Base-by-base conservation (phyloP, 2,888 invertebrate genomes). In the Teleiodes luculella region DNA sequence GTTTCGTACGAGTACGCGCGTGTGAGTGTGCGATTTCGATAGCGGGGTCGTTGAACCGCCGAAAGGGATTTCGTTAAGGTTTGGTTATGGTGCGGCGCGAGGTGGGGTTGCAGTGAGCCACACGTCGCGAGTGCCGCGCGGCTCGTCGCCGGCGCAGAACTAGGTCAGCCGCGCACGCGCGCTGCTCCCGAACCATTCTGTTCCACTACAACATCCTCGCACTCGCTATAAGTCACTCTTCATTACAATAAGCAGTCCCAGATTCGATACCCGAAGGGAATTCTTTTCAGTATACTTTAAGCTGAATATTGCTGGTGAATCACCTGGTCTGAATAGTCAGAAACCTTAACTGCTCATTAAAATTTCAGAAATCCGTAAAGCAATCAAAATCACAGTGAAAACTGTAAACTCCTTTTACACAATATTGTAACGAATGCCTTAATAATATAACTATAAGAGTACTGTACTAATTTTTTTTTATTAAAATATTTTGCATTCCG, bases 21-120 rank as follows among this genome's bases (percentile, higher is more conserved):
- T 86, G 86, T 86, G 83, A 79, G 86, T 83, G 86, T 83, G 87
- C 87, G 85, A 87, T 89, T 89, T 88, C 88, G 87, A 88, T 88
- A 89, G 85, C 80, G 72, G 80, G 88, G 81, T 88, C 88, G 72
- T 72, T 83, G 88, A 87, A 84, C 88, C 70, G 72, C 70, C 80
- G 74, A 81, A 87, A 87, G 83, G 86, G 85, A 83, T 85, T 87
- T 78, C 76, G 78, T 83, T 78, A 72, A 78, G 75, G 69, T 74
- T 72, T 66, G 66, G 72, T 71, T 72, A 76, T 74, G 78, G 77
- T 84, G 76, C 45, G 48, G 20, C 33, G 50, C 47, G 50, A 70
- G 74, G 74, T 76, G 74, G 76, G 69, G 72, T 70, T 72, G 70
- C 67, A 67, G 66, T 67, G 70, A 64, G 59, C 72, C 63, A 67